phyloP scores from a whole-genome alignment of 2,113 vertebrate genomes.

The Pontoporia blainvillei region DNA sequence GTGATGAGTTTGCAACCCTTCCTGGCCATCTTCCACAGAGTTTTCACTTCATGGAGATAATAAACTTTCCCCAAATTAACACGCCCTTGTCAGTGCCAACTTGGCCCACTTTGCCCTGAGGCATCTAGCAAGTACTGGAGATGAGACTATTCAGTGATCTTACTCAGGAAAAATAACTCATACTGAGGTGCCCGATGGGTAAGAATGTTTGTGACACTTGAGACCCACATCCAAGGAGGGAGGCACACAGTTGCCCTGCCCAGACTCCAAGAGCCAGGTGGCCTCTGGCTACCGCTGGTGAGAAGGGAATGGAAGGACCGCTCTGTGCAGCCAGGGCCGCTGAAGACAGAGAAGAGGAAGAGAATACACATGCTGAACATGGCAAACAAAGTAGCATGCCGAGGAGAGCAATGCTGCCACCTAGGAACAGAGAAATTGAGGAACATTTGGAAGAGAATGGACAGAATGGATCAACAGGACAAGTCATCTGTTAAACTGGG shows the following conservation, averaged over 20 bases:
- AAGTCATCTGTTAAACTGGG: not conserved
- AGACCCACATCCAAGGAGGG: not conserved
- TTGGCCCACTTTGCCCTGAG: not conserved
- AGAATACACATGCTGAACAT: constrained; percentile 59
- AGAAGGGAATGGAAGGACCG: not conserved
- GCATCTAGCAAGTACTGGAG: not conserved
- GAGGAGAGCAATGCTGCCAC: constrained; percentile 59
- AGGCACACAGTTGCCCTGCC: not conserved
- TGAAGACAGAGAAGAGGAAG: constrained; percentile 43
- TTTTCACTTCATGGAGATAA: not conserved
- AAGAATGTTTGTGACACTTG: too few relatives aligned
- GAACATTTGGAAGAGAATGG: constrained; percentile 61
- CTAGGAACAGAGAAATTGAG: constrained; percentile 72
- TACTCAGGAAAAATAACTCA: not conserved
- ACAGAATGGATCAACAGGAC: constrained; percentile 37
- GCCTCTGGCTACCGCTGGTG: not conserved
- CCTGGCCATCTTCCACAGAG: not conserved
- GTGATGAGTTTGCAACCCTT: not conserved
- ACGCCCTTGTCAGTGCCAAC: not conserved
- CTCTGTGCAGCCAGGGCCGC: not conserved
- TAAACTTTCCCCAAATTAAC: not conserved
- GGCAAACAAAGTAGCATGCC: constrained; percentile 65
- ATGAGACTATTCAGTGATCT: not conserved
- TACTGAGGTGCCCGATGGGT: not conserved
- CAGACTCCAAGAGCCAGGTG: not conserved